A percentile compares a stretch with the other conserved stretches of the same genome.
These are phyloP conservation scores for Megalurothrips usitatus DNA, from an alignment of 2,888 invertebrate genomes.

Conservation along the genomic window DNA sequence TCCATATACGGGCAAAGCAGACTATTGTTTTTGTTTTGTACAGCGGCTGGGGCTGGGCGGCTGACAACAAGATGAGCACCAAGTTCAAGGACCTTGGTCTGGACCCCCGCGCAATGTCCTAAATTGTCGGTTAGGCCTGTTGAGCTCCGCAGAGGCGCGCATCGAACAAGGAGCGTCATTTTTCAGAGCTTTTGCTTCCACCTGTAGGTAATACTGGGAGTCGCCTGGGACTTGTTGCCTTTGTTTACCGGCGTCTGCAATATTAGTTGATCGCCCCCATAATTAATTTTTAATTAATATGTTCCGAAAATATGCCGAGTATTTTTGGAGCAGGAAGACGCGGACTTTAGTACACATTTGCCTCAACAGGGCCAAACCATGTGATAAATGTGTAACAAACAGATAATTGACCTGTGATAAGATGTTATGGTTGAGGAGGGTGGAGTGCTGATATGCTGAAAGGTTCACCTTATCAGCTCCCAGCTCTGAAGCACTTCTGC, in stretches of 20 bases:
- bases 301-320: not conserved
- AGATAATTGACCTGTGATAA: slow-evolving; percentile 17
- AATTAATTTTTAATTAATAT: not conserved
- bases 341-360: not conserved
- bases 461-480: slow-evolving; percentile 1
- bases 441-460: slow-evolving; percentile 9
- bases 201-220: not conserved
- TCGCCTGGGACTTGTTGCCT: not conserved
- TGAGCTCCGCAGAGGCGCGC: not conserved
- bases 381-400: not conserved
- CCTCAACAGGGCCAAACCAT: not conserved
- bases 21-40: not conserved
- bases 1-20: not conserved
- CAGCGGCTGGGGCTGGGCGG: not conserved
- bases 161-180: not conserved
- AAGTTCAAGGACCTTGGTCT: slow-evolving; percentile 2
- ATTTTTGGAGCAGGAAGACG: not conserved
- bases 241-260: not conserved
- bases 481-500: not conserved
- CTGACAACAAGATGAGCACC: not conserved
- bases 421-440: not conserved
- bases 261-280: not conserved
- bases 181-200: not conserved
- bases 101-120: not conserved
- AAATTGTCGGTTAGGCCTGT: not conserved